A percentile compares a stretch with the other conserved stretches of the same genome.
These are phyloP conservation scores for Brachypodius melanocephalos DNA, from an alignment of 2,113 vertebrate genomes.

Conservation along the genomic window DNA sequence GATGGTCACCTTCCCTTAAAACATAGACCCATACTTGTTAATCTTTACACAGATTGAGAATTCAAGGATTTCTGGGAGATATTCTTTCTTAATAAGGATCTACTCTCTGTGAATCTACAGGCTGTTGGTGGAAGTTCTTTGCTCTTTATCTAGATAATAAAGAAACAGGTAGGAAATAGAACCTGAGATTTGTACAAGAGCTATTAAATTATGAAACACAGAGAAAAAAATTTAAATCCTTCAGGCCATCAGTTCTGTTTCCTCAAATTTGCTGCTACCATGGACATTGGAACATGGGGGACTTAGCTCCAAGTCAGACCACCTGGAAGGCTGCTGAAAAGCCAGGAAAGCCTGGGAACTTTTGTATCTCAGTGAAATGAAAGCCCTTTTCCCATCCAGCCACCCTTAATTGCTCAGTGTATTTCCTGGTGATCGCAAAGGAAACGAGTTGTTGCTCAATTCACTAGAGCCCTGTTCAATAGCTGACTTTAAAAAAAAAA, in stretches of 20 bases:
- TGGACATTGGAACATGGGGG: background rate
- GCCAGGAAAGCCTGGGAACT: conserved; percentile 51
- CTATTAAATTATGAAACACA: background rate
- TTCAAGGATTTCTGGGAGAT: background rate
- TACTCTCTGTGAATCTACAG: background rate
- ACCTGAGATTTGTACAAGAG: background rate
- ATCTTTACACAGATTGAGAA: background rate
- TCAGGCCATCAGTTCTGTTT: background rate
- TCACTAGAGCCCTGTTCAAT: conserved; percentile 10
- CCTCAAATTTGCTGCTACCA: conserved; percentile 12
- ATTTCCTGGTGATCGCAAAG: conserved; percentile 18
- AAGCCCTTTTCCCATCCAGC: conserved; percentile 49
- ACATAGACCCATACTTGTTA: background rate
- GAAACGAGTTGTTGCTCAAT: conserved; percentile 50
- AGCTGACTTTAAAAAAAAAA: background rate
- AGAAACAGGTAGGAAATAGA: background rate
- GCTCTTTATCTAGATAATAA: background rate
- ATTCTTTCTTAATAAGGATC: background rate
- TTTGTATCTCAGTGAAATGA: conserved; percentile 35
- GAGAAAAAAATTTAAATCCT: background rate
- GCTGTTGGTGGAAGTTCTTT: background rate
- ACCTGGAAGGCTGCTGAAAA: conserved; percentile 54
- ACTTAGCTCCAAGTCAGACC: conserved; percentile 3
- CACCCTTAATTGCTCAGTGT: conserved; percentile 26
- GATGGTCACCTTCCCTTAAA: background rate